Evolutionary conservation across 2,888 invertebrate species (phyloP), one percentile per base, ranked within the genome.

Genomic region (Petrolisthes cinctipes): DNA sequence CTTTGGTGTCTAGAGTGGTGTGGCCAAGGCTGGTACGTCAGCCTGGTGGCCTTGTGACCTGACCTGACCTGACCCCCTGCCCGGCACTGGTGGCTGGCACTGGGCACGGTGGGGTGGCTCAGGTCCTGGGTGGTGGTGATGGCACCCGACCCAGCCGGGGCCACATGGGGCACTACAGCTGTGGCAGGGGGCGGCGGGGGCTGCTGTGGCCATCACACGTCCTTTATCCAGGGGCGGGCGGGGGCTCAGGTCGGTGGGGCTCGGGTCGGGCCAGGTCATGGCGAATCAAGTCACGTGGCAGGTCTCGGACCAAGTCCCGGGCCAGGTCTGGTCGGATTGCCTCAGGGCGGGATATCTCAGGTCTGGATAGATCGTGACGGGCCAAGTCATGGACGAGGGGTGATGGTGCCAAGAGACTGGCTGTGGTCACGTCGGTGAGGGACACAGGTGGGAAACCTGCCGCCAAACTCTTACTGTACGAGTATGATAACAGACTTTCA

Each of bases 401-500:
- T 85, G 79, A 14, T 76, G 82, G 90, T 82, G 86, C 86, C n/a
- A 90, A 86, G 54, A 90, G 84, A 20, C 86, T 78, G 56, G 89
- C 83, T 83, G 89, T 83, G 80, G 89, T 83, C n/a, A 86, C 75
- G 56, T 90, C 90, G 17, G 81, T 57, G 20, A 90, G 86, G 37
- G 85, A 80, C 51, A 90, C 89, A 53, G 89, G 90, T 9, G 89
- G 89, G 85, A 90, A 89, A 5, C 87, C 90, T 4, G 87, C 84
- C 11, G 86, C 89, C 75, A 90, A 75, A 54, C 83, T 81, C 66
- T 90, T 90, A 51, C 83, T 85, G 81, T 90, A 90, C n/a, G 90
- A 89, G 89, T 90, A 90, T 56, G 90, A 90, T 56, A 90, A 81
- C 20, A 90, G 85, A 56, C 80, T 80, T 76, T 90, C 90, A n/a